Conservation (phyloP, 1,140 invertebrate genomes). For the Ostrea denselamellosa region DNA sequence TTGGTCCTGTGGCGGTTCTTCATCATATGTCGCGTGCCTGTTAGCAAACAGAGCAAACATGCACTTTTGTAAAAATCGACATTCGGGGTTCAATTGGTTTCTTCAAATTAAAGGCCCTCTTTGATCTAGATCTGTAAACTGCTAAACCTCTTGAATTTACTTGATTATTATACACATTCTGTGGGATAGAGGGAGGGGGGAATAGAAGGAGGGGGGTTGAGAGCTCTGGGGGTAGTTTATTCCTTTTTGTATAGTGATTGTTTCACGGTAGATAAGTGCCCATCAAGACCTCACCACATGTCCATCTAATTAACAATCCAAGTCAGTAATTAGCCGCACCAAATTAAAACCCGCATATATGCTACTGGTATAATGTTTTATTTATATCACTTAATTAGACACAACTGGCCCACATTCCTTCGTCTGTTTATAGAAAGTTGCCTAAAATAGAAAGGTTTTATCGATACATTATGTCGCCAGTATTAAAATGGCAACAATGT, state of each 20-base stretch:
- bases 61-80: neutral
- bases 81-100: neutral
- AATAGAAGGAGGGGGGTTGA: neutral
- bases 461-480: neutral
- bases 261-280: too few relatives aligned
- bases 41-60: neutral
- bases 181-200: too few relatives aligned
- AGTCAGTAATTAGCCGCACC: neutral
- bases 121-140: neutral
- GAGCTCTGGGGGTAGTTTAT: neutral
- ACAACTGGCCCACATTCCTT: neutral
- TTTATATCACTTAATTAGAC: neutral
- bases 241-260: neutral
- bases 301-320: neutral
- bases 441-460: neutral
- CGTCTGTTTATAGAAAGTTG: neutral
- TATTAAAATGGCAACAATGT: neutral
- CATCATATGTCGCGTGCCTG: slow-evolving; percentile 11
- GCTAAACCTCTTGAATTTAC: too few relatives aligned
- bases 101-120: neutral
- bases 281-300: neutral
- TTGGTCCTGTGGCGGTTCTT: neutral
- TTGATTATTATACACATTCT: too few relatives aligned
- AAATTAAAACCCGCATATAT: neutral
- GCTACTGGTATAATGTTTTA: neutral